Conservation (phyloP, 2,797 vertebrate species). For the Acipenser ruthenus region DNA sequence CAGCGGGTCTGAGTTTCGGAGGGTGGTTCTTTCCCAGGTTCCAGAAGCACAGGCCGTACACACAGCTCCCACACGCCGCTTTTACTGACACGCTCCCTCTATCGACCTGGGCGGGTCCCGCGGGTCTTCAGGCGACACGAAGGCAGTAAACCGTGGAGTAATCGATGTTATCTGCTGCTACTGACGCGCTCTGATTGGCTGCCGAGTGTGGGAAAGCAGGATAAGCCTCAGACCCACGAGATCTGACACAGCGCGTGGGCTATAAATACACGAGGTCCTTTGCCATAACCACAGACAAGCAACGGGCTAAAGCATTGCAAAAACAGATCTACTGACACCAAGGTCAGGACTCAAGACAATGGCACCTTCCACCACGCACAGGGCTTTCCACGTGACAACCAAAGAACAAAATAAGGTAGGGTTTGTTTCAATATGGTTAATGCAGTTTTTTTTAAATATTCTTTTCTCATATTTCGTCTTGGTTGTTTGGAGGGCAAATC, state of each 20-base stretch:
- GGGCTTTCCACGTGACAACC: conserved; percentile 48
- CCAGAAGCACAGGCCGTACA: not conserved
- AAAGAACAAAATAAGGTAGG: conserved; percentile 71
- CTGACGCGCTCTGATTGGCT: conserved; percentile 50
- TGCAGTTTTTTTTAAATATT: not conserved
- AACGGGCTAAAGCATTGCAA: conserved; percentile 22
- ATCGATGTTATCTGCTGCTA: conserved; percentile 58
- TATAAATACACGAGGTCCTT: conserved; percentile 47
- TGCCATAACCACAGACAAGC: conserved; percentile 27
- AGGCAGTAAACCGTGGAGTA: conserved; percentile 46
- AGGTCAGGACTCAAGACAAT: conserved; percentile 41
- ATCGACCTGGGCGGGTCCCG: conserved; percentile 14
- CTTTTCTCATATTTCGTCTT: not conserved
- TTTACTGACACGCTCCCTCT: conserved; percentile 17
- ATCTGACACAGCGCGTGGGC: conserved; percentile 37
- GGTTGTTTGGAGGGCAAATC: not conserved
- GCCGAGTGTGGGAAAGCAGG: conserved; percentile 70
- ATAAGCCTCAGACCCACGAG: conserved; percentile 45
- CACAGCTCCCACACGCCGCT: too few species aligned
- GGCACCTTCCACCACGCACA: conserved; percentile 60
- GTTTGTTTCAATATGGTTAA: not conserved
- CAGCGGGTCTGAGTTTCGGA: conserved; percentile 35
- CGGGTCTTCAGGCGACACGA: conserved; percentile 25
- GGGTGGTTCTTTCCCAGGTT: conserved; percentile 42
- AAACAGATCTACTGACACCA: conserved; percentile 1